Percentiles rank a stretch among this genome's conserved stretches.
These are phyloP conservation scores for Heterodera filipjevi DNA, from an alignment of 2,888 invertebrate genomes.

Conservation along the genomic window DNA sequence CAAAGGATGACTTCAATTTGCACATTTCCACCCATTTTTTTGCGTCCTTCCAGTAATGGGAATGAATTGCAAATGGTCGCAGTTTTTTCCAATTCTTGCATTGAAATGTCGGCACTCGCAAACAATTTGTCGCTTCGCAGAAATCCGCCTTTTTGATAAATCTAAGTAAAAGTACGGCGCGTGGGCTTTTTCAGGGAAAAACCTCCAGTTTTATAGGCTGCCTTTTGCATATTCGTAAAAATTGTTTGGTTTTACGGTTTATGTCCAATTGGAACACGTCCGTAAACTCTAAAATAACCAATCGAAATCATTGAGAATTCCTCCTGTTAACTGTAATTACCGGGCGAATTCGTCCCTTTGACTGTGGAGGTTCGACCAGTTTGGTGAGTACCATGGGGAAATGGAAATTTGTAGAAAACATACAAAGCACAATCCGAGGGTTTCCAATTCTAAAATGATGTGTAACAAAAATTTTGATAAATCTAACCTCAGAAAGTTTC, in stretches of 20 bases:
- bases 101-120: slow-evolving; percentile 74
- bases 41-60: slow-evolving; percentile 32
- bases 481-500: slow-evolving; percentile 43
- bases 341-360: slow-evolving; percentile 85
- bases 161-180: slow-evolving; percentile 36
- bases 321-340: slow-evolving; percentile 63
- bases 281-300: slow-evolving; percentile 49
- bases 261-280: slow-evolving; percentile 74
- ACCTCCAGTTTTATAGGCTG: slow-evolving; percentile 88
- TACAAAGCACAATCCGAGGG: slow-evolving; percentile 73
- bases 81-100: slow-evolving; percentile 40
- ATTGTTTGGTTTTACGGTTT: slow-evolving; percentile 78
- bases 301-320: neutral
- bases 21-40: slow-evolving; percentile 39
- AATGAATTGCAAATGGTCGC: slow-evolving; percentile 34
- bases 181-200: slow-evolving; percentile 67
- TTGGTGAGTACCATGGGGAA: slow-evolving; percentile 76
- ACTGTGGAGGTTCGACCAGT: slow-evolving; percentile 79
- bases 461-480: neutral
- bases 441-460: slow-evolving; percentile 41
- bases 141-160: slow-evolving; percentile 82
- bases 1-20: slow-evolving; percentile 33
- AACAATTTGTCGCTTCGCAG: slow-evolving; percentile 84
- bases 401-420: slow-evolving; percentile 89
- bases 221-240: slow-evolving; percentile 84